These are phyloP conservation scores for Papilio gigon DNA, from an alignment of 2,888 invertebrate species.

Conservation along the genomic window DNA sequence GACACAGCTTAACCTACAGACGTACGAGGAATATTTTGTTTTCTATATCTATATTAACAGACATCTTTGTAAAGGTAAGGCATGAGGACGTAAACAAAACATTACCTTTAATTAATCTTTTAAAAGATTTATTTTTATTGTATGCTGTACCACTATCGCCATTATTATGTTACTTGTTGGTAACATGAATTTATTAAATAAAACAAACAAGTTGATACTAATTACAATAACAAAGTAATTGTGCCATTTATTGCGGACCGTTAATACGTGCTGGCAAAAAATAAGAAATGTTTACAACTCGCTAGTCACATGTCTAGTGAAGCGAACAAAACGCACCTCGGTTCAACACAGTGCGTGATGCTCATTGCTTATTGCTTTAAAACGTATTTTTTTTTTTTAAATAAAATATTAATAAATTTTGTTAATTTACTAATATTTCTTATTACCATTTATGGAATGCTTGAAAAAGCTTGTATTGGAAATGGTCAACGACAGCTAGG, in stretches of 20 bases:
- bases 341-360: neutral
- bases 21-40: neutral
- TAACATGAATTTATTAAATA: neutral
- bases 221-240: conserved; percentile 4
- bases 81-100: too few species aligned
- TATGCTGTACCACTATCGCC: too few species aligned
- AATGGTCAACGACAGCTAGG: too few species aligned
- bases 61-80: too few species aligned
- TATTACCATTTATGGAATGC: too few species aligned
- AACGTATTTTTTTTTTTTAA: neutral
- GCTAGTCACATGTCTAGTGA: neutral
- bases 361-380: neutral
- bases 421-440: too few species aligned
- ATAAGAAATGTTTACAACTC: conserved; percentile 9
- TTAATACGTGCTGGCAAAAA: conserved; percentile 24
- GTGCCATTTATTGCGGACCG: neutral
- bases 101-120: too few species aligned
- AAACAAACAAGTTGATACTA: neutral
- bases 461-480: too few species aligned
- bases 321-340: conserved; percentile 6
- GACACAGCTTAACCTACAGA: neutral
- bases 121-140: too few species aligned
- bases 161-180: neutral
- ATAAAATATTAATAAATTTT: too few species aligned
- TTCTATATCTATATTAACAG: too few species aligned